phyloP scores from a whole-genome alignment of 2,888 invertebrate genomes.

The Margaritifera margaritifera region DNA sequence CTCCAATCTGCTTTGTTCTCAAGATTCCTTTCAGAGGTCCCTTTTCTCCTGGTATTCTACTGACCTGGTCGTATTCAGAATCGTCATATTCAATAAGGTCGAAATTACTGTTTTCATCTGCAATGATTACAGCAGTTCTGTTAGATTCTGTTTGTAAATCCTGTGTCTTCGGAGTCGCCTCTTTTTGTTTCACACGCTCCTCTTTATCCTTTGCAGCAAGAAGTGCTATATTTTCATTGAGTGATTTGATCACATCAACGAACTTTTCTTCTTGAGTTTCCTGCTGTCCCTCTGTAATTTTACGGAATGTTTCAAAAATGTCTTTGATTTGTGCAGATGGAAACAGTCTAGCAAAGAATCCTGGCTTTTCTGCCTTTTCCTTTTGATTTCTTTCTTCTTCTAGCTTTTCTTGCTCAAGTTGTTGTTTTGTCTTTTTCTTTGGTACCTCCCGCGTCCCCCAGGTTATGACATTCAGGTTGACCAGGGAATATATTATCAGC shows the following conservation, averaged over 20 bases:
- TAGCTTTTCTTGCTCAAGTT: conserved; percentile 80
- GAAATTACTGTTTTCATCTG: too few relatives aligned
- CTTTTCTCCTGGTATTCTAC: too few relatives aligned
- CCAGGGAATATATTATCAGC: conserved; percentile 67
- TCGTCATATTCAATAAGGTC: too few relatives aligned
- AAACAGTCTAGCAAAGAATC: conserved; percentile 74
- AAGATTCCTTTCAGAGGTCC: too few relatives aligned
- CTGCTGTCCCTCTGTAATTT: conserved; percentile 27
- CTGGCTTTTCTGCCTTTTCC: conserved; percentile 85
- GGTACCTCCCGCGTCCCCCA: conserved; percentile 71
- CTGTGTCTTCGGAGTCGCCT: not conserved
- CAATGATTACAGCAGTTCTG: not conserved
- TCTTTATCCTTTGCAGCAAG: conserved; percentile 11
- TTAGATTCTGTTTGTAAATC: conserved; percentile 1
- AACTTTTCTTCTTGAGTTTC: conserved; percentile 25
- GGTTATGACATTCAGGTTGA: conserved; percentile 66
- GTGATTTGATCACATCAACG: conserved; percentile 18
- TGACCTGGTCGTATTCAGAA: too few relatives aligned
- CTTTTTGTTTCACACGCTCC: conserved; percentile 18
- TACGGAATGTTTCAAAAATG: too few relatives aligned
- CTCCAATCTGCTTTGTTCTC: too few relatives aligned
- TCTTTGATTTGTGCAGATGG: conserved; percentile 28
- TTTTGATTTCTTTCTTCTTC: conserved; percentile 79
- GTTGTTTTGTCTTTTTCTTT: conserved; percentile 55
- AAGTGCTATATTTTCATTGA: conserved; percentile 7